phyloP scores from a whole-genome alignment of 2,113 vertebrate genomes.

The Xenopus laevis region DNA sequence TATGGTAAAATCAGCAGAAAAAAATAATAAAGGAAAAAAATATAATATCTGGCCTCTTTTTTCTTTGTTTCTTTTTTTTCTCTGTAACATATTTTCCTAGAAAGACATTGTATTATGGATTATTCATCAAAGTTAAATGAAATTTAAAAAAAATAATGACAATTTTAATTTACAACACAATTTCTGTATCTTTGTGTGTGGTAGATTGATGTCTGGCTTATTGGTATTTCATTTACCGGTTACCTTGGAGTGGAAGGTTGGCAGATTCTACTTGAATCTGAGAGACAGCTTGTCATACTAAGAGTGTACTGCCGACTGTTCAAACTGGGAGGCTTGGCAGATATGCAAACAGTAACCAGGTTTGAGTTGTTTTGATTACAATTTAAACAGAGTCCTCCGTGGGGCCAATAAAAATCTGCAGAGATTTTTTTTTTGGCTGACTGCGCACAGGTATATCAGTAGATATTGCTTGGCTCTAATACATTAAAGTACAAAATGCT shows the following conservation, averaged over 20 bases:
- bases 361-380: slow-evolving; percentile 85
- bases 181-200: no score
- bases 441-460: slow-evolving; percentile 53
- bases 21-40: no score
- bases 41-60: no score
- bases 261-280: slow-evolving; percentile 73
- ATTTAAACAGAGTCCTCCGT: slow-evolving; percentile 79
- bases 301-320: slow-evolving; percentile 72
- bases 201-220: slow-evolving; percentile 52
- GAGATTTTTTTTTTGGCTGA: slow-evolving; percentile 59
- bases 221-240: slow-evolving; percentile 74
- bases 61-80: no score
- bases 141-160: no score
- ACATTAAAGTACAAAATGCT: slow-evolving; percentile 41
- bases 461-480: slow-evolving; percentile 46
- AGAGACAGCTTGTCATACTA: slow-evolving; percentile 76
- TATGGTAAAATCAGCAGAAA: no score
- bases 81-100: no score
- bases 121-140: no score
- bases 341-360: slow-evolving; percentile 78
- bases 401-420: slow-evolving; percentile 71
- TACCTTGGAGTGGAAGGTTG: slow-evolving; percentile 72
- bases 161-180: no score
- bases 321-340: slow-evolving; percentile 78
- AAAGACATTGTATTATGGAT: no score